These are phyloP conservation scores for Threskiornis aethiopicus DNA, from an alignment of 2,797 vertebrate genomes.

Conservation along the genomic window DNA sequence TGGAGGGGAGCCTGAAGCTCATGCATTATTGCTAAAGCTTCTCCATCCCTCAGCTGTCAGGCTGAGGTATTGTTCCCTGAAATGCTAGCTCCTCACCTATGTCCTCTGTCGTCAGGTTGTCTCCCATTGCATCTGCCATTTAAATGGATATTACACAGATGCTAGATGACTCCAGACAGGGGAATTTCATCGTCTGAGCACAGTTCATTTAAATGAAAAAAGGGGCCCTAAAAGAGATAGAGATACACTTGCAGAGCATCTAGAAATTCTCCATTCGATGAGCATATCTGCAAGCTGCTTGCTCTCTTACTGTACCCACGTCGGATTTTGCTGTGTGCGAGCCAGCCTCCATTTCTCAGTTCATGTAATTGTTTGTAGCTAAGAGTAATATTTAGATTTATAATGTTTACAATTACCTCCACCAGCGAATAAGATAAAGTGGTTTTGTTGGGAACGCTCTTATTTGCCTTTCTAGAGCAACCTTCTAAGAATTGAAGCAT, in stretches of 20 bases:
- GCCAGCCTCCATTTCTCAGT: background rate
- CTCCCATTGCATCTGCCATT: background rate
- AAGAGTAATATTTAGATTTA: background rate
- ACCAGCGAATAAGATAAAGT: background rate
- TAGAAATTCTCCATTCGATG: background rate
- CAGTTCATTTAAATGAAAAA: background rate
- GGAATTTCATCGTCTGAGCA: background rate
- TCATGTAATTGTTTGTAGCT: background rate
- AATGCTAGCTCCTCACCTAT: background rate
- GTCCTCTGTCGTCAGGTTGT: background rate
- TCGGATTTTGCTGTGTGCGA: background rate
- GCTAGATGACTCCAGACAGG: background rate
- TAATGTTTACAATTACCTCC: background rate
- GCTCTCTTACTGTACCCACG: background rate
- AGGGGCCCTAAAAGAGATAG: background rate
- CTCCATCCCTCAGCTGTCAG: constrained; percentile 47
- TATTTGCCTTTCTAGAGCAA: background rate
- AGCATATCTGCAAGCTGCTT: background rate
- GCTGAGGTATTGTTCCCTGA: constrained; percentile 6
- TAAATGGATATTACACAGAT: background rate
- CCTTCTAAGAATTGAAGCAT: background rate
- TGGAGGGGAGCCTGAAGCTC: background rate
- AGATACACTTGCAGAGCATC: background rate
- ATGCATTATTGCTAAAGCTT: constrained; percentile 67
- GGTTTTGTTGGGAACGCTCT: background rate